phyloP scores from a whole-genome alignment of 1,140 invertebrate genomes.

The Polypedilum vanderplanki region DNA sequence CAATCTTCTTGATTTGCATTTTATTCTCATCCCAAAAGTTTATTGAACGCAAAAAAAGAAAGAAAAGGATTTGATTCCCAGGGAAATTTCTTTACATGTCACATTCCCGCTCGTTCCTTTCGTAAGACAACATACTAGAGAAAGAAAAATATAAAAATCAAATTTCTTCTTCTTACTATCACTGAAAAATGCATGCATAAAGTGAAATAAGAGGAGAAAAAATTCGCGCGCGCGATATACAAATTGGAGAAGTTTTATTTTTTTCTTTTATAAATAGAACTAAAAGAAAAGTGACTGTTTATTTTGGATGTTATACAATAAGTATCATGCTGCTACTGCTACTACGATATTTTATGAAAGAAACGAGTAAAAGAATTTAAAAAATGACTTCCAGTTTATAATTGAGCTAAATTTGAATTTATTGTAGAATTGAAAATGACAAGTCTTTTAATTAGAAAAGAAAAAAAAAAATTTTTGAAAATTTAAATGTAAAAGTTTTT shows the following conservation, averaged over 20 bases:
- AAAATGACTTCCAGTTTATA: conserved; percentile 1
- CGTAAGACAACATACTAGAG: not conserved
- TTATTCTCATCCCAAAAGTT: conserved; percentile 8
- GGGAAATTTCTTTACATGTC: conserved; percentile 4
- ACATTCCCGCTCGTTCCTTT: not conserved
- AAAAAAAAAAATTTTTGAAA: no score
- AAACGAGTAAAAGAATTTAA: not conserved
- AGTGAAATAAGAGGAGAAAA: not conserved
- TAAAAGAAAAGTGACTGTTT: conserved; percentile 5
- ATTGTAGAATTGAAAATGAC: not conserved
- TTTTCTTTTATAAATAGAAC: conserved; percentile 21
- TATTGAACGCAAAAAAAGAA: not conserved
- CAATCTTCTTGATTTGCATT: not conserved
- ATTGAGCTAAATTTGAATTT: conserved; percentile 8
- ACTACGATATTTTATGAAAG: no score
- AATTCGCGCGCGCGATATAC: not conserved
- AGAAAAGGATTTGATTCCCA: not conserved
- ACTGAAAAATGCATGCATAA: not conserved
- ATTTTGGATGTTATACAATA: not conserved
- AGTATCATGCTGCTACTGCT: no score
- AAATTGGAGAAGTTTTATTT: not conserved
- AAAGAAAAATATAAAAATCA: not conserved
- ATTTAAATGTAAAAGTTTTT: no score
- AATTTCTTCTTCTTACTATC: not conserved
- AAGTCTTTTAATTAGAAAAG: no score